These are phyloP conservation scores for Frieseomelitta varia DNA, from an alignment of 1,140 invertebrate genomes.

Conservation along the genomic window DNA sequence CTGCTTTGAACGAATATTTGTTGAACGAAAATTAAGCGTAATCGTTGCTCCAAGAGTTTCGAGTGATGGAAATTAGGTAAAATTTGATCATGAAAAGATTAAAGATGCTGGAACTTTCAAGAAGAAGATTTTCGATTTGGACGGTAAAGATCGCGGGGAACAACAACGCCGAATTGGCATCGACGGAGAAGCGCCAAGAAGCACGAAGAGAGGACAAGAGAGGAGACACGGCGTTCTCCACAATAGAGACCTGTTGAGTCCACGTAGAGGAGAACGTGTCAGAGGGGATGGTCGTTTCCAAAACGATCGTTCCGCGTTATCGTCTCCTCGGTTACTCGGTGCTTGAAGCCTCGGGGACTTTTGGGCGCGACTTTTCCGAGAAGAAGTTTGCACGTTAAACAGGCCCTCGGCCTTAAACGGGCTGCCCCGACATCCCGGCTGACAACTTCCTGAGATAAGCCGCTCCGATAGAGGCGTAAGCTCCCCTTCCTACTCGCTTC, in stretches of 20 bases:
- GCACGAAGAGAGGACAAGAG: not conserved
- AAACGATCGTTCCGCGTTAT: conserved; percentile 10
- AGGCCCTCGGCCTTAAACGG: conserved; percentile 75
- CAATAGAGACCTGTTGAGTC: conserved; percentile 36
- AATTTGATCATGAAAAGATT: no score
- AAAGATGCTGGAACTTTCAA: no score
- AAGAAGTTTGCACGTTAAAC: conserved; percentile 78
- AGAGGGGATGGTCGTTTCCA: not conserved
- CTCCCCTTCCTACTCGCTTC: conserved; percentile 44
- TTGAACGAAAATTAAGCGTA: not conserved
- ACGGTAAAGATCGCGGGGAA: not conserved
- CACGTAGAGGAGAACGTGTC: not conserved
- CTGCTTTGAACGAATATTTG: not conserved
- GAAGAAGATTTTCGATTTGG: not conserved
- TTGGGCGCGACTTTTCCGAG: conserved; percentile 71
- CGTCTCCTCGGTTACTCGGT: not conserved
- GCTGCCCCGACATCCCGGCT: conserved; percentile 75
- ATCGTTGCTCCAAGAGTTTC: no score
- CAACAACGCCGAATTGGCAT: not conserved
- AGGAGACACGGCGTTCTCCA: not conserved
- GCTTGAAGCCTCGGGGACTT: not conserved
- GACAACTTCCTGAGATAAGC: conserved; percentile 81
- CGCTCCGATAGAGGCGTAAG: conserved; percentile 76
- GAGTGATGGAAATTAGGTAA: no score
- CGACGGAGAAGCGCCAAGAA: not conserved